Conservation (phyloP, 2,797 vertebrate genomes). For the Ficedula albicollis region DNA sequence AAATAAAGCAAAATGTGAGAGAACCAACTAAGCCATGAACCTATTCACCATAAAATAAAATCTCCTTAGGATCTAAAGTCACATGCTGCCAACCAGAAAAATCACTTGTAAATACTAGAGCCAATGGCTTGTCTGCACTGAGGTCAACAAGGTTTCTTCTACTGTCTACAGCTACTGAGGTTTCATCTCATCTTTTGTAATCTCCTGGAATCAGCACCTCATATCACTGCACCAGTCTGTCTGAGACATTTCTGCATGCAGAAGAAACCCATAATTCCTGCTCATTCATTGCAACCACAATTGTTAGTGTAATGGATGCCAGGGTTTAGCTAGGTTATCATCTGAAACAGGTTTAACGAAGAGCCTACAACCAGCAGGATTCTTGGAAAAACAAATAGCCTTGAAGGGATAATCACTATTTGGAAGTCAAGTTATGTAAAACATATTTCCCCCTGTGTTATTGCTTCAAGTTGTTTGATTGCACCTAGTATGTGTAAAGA, state of each 20-base stretch:
- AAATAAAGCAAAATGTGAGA: background rate
- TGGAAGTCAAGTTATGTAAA: slow-evolving; percentile 73
- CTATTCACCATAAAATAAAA: background rate
- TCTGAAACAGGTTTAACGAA: slow-evolving; percentile 67
- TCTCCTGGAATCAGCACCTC: background rate
- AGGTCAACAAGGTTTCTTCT: background rate
- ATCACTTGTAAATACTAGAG: background rate
- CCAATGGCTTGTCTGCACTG: background rate
- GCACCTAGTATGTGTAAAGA: slow-evolving; percentile 51
- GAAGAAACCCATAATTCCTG: background rate
- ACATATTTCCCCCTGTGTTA: slow-evolving; percentile 64
- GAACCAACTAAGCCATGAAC: background rate
- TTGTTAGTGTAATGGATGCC: slow-evolving; percentile 41
- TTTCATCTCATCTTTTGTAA: background rate
- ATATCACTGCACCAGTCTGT: background rate
- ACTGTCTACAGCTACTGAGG: background rate
- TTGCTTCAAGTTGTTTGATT: slow-evolving; percentile 58
- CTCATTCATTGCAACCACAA: background rate
- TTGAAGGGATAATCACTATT: slow-evolving; percentile 64
- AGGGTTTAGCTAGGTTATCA: slow-evolving; percentile 71
- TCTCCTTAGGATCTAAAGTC: background rate
- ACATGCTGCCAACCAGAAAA: background rate
- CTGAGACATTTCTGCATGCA: background rate
- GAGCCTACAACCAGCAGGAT: slow-evolving; percentile 69
- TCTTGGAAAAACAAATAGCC: slow-evolving; percentile 65